phyloP scores from a whole-genome alignment of 1,140 invertebrate genomes.

The Vollenhovia emeryi region DNA sequence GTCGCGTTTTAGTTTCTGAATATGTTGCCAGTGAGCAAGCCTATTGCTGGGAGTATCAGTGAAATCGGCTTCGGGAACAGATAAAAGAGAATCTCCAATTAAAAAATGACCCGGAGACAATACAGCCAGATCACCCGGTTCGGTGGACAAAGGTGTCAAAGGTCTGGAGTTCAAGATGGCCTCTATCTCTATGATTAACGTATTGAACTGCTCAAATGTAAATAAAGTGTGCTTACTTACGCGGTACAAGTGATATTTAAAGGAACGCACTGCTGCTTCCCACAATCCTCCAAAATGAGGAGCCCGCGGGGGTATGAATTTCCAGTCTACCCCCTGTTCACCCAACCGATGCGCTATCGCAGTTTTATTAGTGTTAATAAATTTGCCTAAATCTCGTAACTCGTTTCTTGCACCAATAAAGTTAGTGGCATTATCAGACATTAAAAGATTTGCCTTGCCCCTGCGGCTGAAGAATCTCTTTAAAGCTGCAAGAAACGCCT shows the following conservation, averaged over 20 bases:
- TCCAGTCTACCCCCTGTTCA: no score
- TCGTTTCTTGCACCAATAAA: no score
- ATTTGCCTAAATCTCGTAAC: no score
- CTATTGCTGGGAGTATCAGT: not conserved
- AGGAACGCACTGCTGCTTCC: no score
- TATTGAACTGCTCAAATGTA: not conserved
- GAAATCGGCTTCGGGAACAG: not conserved
- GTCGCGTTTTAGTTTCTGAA: not conserved
- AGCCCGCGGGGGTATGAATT: no score
- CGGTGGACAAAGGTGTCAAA: not conserved
- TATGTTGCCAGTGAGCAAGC: not conserved
- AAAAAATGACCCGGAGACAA: conserved; percentile 7
- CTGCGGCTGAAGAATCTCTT: no score
- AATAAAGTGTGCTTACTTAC: not conserved
- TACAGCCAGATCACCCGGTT: not conserved
- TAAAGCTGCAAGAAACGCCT: no score
- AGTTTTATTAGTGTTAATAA: no score
- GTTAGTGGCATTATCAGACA: no score
- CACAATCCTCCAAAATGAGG: no score
- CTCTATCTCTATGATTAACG: not conserved
- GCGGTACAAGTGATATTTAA: not conserved
- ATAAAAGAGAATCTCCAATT: not conserved
- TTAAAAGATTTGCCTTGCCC: no score
- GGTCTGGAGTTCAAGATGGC: not conserved
- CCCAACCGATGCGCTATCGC: no score